Evolutionary conservation across 2,888 invertebrate species (phyloP), one percentile per base, ranked within the genome.

Genomic region (Pterostichus niger): DNA sequence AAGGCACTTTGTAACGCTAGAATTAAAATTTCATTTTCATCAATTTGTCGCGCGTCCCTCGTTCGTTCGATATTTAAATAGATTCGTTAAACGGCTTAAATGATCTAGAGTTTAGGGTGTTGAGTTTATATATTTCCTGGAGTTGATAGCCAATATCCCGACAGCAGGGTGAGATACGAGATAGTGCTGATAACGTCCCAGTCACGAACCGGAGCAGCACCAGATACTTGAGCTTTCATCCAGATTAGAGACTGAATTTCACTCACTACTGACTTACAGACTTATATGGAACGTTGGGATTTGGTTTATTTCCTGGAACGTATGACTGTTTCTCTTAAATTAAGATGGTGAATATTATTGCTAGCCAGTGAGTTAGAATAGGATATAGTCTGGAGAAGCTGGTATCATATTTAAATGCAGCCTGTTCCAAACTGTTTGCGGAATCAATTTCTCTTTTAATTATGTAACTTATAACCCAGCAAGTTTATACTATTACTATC

Each of bases 91-190:
- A 52, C 64, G 13, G 6, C 7, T 33, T 0, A 31, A 52, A 52
- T 68, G 68, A 80, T 46, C 49, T 68, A 33, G 68, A 52, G 71
- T 11, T 40, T 40, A 44, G 40, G 33, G 77, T 24, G 77, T 35
- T 15, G 17, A 80, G 80, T 80, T 80, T 80, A 80, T 80, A 80
- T 80, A 80, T 80, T 80, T 80, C 80, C 80, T 71, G 68, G 7
- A 52, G 15, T 71, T 80, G 68, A 80, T 80, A 80, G 80, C 68
- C 80, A 80, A 80, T 80, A 80, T 80, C 80, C 80, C 54, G 35
- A n/a, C 24, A 64, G 64, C 33, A 24, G 24, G 24, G 24, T 11
- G 7, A 59, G 59, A 59, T 59, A 59, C 4, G 31, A 56, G 7
- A 49, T 17, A 15, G 54, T 24, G 40, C 40, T 40, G 40, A 40